phyloP scores from a whole-genome alignment of 2,113 vertebrate species.

The Tauraco erythrolophus region DNA sequence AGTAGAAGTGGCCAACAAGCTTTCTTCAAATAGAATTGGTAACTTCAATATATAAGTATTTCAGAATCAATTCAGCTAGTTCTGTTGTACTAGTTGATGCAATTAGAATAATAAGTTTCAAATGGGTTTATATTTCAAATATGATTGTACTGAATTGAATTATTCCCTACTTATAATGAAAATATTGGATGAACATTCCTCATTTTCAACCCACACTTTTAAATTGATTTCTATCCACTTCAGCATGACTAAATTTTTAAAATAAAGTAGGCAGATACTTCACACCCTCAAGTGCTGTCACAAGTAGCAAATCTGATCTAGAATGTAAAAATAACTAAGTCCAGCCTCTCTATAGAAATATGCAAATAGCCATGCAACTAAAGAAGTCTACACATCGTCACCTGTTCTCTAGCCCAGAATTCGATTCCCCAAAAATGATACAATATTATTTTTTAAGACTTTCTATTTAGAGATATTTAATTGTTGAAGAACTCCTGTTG shows the following conservation, averaged over 20 bases:
- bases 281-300: neutral
- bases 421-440: neutral
- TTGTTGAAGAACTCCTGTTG: neutral
- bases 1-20: neutral
- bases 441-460: neutral
- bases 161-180: slow-evolving; percentile 35
- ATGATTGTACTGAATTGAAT: slow-evolving; percentile 30
- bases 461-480: neutral
- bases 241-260: neutral
- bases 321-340: neutral
- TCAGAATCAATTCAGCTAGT: neutral
- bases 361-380: neutral
- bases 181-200: slow-evolving; percentile 25
- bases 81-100: neutral
- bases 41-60: neutral
- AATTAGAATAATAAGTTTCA: slow-evolving; percentile 33
- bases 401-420: neutral
- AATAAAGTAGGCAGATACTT: slow-evolving; percentile 21
- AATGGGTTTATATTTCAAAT: slow-evolving; percentile 48
- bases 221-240: slow-evolving; percentile 44
- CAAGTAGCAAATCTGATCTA: neutral
- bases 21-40: neutral
- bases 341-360: neutral
- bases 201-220: slow-evolving; percentile 25
- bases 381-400: neutral